Conservation (phyloP, 2,113 vertebrate genomes). For the Passer domesticus region DNA sequence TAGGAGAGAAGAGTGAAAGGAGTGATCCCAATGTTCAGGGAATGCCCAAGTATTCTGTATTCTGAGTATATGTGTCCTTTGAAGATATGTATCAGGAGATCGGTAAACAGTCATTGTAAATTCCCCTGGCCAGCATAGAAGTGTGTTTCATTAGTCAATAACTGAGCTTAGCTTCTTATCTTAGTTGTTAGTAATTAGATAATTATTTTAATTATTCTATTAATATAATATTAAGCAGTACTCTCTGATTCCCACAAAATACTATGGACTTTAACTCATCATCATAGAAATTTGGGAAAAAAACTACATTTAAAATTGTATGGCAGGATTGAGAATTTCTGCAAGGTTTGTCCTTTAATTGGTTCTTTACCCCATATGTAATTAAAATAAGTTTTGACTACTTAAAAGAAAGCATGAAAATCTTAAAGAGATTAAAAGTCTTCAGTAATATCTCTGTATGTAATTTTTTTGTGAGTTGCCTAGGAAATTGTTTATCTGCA, state of each 20-base stretch:
- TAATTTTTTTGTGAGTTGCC: not conserved
- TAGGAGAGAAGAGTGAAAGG: not conserved
- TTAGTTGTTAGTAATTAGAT: not conserved
- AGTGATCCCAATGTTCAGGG: not conserved
- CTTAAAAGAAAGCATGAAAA: not conserved
- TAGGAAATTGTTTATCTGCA: constrained; percentile 23
- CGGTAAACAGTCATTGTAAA: not conserved
- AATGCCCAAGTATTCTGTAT: not conserved
- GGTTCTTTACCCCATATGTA: not conserved
- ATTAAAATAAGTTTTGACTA: not conserved
- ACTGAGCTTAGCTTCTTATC: not conserved
- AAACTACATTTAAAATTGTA: not conserved
- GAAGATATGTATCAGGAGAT: not conserved
- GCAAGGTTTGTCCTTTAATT: not conserved
- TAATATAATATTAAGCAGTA: not conserved
- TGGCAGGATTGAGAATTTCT: not conserved
- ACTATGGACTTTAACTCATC: not conserved
- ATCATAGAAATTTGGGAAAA: not conserved
- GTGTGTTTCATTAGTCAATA: not conserved
- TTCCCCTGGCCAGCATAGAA: not conserved
- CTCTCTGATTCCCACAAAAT: not conserved
- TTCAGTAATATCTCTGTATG: not conserved
- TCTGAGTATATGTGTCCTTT: not conserved
- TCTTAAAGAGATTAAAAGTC: not conserved
- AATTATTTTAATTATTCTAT: not conserved